Evolutionary conservation across 2,113 vertebrate species (phyloP).

Genomic region (Diadophis punctatus): DNA sequence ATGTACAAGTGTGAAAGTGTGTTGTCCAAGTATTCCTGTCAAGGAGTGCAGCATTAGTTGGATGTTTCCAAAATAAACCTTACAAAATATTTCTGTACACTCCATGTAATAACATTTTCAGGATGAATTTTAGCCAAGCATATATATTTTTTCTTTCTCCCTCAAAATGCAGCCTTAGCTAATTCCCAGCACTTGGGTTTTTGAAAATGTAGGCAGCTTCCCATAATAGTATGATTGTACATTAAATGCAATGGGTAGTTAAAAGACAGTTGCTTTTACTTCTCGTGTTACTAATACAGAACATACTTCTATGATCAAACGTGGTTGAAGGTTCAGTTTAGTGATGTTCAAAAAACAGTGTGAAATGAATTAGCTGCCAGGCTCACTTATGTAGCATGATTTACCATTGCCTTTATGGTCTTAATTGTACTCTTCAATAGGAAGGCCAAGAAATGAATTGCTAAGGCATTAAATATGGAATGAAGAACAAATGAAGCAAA

Average conservation of each 20-base stretch:
- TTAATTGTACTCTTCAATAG: neutral
- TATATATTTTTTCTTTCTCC: neutral
- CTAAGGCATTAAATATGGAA: accelerated
- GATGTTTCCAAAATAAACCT: slow-evolving; percentile 22
- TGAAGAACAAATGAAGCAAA: neutral
- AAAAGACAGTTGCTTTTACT: slow-evolving; percentile 7
- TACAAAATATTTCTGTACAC: neutral
- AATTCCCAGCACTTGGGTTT: neutral
- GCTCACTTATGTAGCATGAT: neutral
- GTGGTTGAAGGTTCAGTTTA: neutral
- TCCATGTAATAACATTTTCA: neutral
- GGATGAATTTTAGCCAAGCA: neutral
- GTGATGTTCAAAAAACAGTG: neutral
- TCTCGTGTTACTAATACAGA: neutral
- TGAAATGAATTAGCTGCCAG: neutral
- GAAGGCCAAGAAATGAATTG: neutral
- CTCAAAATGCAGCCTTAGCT: neutral
- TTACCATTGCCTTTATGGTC: neutral
- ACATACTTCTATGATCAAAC: neutral
- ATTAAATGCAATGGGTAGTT: neutral
- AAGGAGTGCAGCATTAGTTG: neutral
- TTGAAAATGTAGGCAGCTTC: neutral
- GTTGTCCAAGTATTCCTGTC: slow-evolving; percentile 28
- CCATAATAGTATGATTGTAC: neutral
- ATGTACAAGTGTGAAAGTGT: slow-evolving; percentile 51